These are phyloP conservation scores for Scaeva pyrastri DNA, from an alignment of 2,888 invertebrate species.

Conservation along the genomic window DNA sequence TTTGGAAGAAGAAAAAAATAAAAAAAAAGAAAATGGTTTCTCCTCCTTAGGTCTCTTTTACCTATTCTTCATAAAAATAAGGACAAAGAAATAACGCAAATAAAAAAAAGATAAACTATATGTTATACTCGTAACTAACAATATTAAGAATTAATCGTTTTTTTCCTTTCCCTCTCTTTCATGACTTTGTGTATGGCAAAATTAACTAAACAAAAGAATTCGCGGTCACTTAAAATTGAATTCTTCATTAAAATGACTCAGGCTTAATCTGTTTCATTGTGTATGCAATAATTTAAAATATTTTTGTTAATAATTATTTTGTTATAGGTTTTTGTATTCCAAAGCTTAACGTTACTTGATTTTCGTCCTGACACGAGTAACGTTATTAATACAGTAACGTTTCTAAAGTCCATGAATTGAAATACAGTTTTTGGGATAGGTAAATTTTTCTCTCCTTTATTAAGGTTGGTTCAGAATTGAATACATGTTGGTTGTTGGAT, in stretches of 20 bases:
- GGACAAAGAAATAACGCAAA: slow-evolving; percentile 29
- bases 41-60: slow-evolving; percentile 53
- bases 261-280: slow-evolving; percentile 50
- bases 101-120: slow-evolving; percentile 12
- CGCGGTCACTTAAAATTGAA: slow-evolving; percentile 37
- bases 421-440: not conserved
- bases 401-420: not conserved
- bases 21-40: slow-evolving; percentile 66
- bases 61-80: slow-evolving; percentile 26
- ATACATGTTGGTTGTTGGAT: slow-evolving; percentile 6
- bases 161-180: slow-evolving; percentile 41
- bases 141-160: slow-evolving; percentile 22
- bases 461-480: not conserved
- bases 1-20: slow-evolving; percentile 36
- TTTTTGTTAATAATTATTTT: slow-evolving; percentile 10
- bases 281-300: slow-evolving; percentile 55
- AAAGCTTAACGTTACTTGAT: not conserved
- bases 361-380: not conserved
- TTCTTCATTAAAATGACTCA: slow-evolving; percentile 36
- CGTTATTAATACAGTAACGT: not conserved
- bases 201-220: slow-evolving; percentile 3
- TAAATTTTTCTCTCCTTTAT: not conserved
- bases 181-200: slow-evolving; percentile 10
- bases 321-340: not conserved
- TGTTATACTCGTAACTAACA: too few species aligned